Conservation (phyloP, 2,888 invertebrate species). For the Ennomos quercinarius region DNA sequence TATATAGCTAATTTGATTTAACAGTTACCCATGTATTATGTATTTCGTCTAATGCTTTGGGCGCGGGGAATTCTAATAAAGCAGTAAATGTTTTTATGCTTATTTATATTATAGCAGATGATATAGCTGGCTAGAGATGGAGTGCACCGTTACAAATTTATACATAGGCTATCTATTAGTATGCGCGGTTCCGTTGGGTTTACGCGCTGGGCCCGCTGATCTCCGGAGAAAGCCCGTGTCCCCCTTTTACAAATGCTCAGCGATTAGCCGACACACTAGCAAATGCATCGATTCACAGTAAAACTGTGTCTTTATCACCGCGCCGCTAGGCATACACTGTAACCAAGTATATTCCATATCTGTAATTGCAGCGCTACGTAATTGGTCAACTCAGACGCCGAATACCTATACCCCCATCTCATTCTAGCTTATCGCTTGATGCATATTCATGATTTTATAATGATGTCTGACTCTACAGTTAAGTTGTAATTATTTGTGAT, state of each 20-base stretch:
- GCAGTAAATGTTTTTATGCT: conserved; percentile 76
- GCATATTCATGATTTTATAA: conserved; percentile 66
- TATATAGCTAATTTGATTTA: conserved; percentile 56
- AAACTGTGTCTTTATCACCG: conserved; percentile 63
- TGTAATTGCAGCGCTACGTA: conserved; percentile 61
- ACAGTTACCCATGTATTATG: conserved; percentile 72
- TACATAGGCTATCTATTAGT: conserved; percentile 74
- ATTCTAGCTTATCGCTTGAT: conserved; percentile 60
- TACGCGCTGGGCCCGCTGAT: conserved; percentile 61
- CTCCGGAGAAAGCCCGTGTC: conserved; percentile 75
- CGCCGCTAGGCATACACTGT: conserved; percentile 52
- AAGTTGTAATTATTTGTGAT: conserved; percentile 51
- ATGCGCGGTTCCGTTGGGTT: conserved; percentile 74
- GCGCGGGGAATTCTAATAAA: conserved; percentile 71
- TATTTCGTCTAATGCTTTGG: conserved; percentile 65
- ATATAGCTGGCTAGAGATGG: conserved; percentile 61
- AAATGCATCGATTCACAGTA: conserved; percentile 68
- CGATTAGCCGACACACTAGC: conserved; percentile 66
- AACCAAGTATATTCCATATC: conserved; percentile 59
- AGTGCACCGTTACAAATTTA: conserved; percentile 80
- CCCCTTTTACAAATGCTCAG: conserved; percentile 65
- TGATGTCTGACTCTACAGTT: conserved; percentile 55
- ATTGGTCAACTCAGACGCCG: conserved; percentile 58
- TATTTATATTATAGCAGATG: conserved; percentile 65
- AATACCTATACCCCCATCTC: conserved; percentile 59